Base-by-base conservation (phyloP, 2,113 vertebrate genomes). In the Pseudolaguvia tuberculata region DNA sequence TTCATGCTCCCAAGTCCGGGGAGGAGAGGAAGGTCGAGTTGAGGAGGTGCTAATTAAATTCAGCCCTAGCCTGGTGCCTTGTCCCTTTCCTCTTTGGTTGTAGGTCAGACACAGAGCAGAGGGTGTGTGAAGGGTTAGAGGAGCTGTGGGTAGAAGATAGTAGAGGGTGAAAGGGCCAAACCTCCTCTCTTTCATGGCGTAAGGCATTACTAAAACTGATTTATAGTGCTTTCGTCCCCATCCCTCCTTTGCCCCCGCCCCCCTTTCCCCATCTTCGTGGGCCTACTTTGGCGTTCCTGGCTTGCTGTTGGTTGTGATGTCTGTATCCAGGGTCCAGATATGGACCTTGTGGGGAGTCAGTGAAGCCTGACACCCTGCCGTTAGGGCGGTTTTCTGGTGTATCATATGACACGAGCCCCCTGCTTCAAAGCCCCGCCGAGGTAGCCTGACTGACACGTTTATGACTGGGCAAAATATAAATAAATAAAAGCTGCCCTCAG, bases 11-110 rank as follows among this genome's bases (percentile, higher is more conserved):
- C 72, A 31, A 57, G 39, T 65, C 72, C 31, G 52, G 45, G 23
- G 25, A 50, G 45, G 52, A 69, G 68, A 51, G 42, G 48, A 53
- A 65, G 75, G 61, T 72, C 27, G 56, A 78, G 66, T 57, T 45
- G 45, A 58, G 51, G 52, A 77, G 78, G 79, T 11, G 77, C 63
- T 84, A 81, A 81, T 82, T 84, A 68, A 76, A 78, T 75, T 82
- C 81, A 84, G 81, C 65, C 77, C 29, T 59, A 62, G 57, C 48
- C 63, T 20, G 47, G 79, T 75, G 77, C 73, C 57, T 51, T 35
- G 13, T 56, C 56, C 61, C 18, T 72, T 70, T 78, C 14, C 63
- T 68, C 57, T 63, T 73, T 29, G 17, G 35, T 42, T 55, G 35
- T 31, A 51, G 58, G 42, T 63, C 72, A 75, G 66, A 57, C 55